Conservation (phyloP, 2,888 invertebrate genomes). For the Didymodactylos carnosus region DNA sequence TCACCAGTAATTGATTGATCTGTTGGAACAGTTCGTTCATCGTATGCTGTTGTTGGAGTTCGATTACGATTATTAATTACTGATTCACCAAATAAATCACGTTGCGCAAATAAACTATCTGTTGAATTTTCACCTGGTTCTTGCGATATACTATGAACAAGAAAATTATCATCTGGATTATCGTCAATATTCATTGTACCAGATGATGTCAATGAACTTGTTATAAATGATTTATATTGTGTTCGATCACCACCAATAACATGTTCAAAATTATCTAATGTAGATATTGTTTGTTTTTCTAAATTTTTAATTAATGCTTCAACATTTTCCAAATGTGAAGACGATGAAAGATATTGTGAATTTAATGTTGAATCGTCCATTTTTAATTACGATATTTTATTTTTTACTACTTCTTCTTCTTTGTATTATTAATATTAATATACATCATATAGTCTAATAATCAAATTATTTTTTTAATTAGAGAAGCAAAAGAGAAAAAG, state of each 20-base stretch:
- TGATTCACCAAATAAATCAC: background rate
- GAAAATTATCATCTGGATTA: background rate
- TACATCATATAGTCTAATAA: too few relatives aligned
- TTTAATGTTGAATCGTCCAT: background rate
- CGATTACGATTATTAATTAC: background rate
- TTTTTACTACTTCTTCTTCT: background rate
- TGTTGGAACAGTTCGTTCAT: too few relatives aligned
- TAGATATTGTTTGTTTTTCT: background rate
- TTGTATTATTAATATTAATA: too few relatives aligned
- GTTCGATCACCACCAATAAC: background rate
- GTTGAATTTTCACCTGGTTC: background rate
- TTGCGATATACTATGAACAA: background rate
- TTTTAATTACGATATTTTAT: background rate
- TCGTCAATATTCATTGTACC: background rate
- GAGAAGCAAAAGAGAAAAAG: background rate
- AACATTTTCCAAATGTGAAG: background rate
- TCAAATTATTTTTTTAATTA: background rate
- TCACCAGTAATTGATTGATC: background rate
- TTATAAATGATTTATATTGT: background rate
- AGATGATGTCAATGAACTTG: background rate
- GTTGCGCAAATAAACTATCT: background rate
- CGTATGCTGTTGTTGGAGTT: too few relatives aligned
- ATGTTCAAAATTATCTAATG: background rate
- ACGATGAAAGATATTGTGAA: background rate
- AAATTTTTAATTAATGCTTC: background rate